A percentile compares a stretch with the other conserved stretches of the same genome.
Evolutionary conservation across 2,113 vertebrate species (phyloP).

Genomic region (Sylvicapra grimmia): DNA sequence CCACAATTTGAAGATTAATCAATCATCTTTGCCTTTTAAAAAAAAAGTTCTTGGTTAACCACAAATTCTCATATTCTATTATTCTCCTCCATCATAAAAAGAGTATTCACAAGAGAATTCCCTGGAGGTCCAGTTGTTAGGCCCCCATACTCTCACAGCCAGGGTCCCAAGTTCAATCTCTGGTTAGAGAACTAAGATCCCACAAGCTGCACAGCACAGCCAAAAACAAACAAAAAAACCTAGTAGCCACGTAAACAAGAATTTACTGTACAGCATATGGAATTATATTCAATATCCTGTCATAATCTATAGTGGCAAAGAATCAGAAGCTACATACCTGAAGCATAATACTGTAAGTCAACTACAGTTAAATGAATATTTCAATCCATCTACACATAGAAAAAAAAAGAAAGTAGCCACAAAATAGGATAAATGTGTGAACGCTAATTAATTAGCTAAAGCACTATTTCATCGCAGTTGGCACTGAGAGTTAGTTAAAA

Average conservation of each 20-base stretch:
- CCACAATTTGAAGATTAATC: not conserved
- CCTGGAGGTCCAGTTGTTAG: not conserved
- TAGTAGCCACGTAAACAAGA: not conserved
- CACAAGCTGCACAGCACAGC: not conserved
- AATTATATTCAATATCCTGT: not conserved
- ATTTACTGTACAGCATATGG: not conserved
- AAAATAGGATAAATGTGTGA: not conserved
- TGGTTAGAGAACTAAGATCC: not conserved
- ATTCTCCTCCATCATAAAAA: not conserved
- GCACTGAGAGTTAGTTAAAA: not conserved
- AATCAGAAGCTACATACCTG: not conserved
- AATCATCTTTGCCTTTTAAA: not conserved
- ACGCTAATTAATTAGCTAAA: not conserved
- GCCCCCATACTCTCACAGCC: not conserved
- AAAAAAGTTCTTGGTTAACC: not conserved
- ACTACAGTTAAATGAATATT: not conserved
- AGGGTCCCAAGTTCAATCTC: not conserved
- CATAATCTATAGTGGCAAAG: not conserved
- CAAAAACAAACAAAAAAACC: not conserved
- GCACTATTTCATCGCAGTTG: not conserved
- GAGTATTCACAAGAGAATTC: not conserved
- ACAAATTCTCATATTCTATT: conserved; percentile 18
- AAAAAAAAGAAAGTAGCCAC: not conserved
- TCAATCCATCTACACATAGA: not conserved
- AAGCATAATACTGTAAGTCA: not conserved